Evolutionary conservation across 2,797 vertebrate species (phyloP), one percentile per base, ranked within the genome.

Genomic region (Arctocebus calabarensis): DNA sequence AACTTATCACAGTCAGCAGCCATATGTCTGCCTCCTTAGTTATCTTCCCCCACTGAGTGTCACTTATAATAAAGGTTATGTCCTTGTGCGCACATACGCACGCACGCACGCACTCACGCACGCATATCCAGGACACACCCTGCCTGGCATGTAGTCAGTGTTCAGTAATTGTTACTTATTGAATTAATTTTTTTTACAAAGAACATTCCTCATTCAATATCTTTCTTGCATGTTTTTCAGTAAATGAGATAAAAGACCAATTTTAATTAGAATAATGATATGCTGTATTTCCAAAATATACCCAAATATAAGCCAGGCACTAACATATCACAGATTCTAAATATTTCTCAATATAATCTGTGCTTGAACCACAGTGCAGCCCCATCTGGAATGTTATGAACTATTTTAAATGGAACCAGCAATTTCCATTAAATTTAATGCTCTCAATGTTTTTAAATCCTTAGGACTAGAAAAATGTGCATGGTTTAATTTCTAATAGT

Each of bases 291-390:
- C 48, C 91, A 48, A 91, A 89, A 40, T 45, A 19, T 23, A 22
- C 43, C 62, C 34, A 55, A 0, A 8, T 55, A 27, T 45, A 91
- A 78, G 12, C 57, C 83, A 62, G 52, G 32, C 0, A 64, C 34
- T n/a, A 34, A 71, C 11, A 22, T 45, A 90, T 78, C 34, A 40
- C 66, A 87, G 40, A 71, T 70, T 48, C 57, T 78, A 91, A 71
- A 59, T 23, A 45, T 61, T 83, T 91, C 32, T 96, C 37, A 27
- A 8, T 86, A 68, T 94, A 90, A 86, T 73, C 66, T 90, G 27
- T 48, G 10, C 22, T 57, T 32, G n/a, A 87, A 78, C 37, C 25
- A 43, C 20, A 3, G 10, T 48, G 37, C 10, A 55, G 14, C 22
- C 20, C 1, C n/a, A 45, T 73, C 62, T 19, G 16, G 37, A 34